These are phyloP conservation scores for Struthidea cinerea DNA, from an alignment of 2,113 vertebrate genomes.

Conservation along the genomic window DNA sequence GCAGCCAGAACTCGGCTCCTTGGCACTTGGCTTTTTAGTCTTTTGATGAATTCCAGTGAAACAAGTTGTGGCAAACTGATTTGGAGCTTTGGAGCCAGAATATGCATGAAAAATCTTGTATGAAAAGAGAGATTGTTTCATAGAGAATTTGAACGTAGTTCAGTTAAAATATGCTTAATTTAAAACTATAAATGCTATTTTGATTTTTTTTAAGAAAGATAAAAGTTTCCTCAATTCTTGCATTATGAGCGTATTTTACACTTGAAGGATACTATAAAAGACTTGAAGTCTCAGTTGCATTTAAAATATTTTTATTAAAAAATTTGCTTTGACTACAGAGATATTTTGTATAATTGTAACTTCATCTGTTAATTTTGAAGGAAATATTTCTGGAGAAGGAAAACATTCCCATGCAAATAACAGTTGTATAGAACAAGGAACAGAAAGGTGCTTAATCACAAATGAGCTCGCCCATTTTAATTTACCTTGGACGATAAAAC, in stretches of 20 bases:
- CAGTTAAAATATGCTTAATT: conserved; percentile 50
- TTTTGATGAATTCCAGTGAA: conserved; percentile 53
- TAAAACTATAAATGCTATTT: conserved; percentile 49
- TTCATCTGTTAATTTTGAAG: neutral
- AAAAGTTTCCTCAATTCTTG: conserved; percentile 48
- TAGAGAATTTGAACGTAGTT: conserved; percentile 57
- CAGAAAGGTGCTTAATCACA: neutral
- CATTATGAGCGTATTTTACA: conserved; percentile 25
- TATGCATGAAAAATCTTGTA: conserved; percentile 56
- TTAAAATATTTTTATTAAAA: neutral
- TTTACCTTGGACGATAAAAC: neutral
- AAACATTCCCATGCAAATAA: neutral
- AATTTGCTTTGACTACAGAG: neutral
- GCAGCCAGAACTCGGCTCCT: neutral
- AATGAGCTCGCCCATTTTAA: neutral
- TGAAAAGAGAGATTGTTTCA: conserved; percentile 19
- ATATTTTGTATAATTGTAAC: neutral
- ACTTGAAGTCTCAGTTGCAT: neutral
- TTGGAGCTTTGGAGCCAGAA: conserved; percentile 29
- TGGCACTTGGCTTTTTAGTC: conserved; percentile 25
- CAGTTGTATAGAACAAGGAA: neutral
- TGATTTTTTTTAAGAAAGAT: conserved; percentile 54
- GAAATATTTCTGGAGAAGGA: neutral
- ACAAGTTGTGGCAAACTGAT: conserved; percentile 66
- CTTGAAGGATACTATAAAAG: conserved; percentile 1